Conservation (phyloP, 2,888 invertebrate genomes). For the Tipula helvola region DNA sequence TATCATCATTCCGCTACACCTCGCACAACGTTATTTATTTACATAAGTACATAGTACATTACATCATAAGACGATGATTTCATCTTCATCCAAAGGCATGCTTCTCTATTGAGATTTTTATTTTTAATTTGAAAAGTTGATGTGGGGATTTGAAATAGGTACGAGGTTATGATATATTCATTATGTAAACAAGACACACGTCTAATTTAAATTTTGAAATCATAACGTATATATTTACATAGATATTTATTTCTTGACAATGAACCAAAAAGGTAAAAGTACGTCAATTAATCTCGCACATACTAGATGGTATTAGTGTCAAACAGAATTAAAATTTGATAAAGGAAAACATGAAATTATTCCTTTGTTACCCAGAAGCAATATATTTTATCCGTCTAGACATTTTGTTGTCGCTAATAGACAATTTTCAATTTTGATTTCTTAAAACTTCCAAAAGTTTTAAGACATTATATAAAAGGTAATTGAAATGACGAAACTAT, state of each 20-base stretch:
- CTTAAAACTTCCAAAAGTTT: background rate
- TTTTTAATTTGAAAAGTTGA: too few relatives aligned
- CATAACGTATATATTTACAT: background rate
- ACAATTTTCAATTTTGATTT: background rate
- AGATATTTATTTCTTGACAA: background rate
- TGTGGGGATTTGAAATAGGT: too few relatives aligned
- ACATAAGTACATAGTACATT: too few relatives aligned
- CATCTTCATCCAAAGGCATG: too few relatives aligned
- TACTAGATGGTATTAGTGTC: background rate
- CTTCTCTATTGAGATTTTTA: too few relatives aligned
- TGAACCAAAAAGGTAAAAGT: background rate
- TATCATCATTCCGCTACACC: too few relatives aligned
- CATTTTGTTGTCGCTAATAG: background rate
- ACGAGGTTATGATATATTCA: too few relatives aligned
- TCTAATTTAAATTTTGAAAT: background rate
- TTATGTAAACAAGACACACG: background rate
- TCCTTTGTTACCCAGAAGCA: background rate
- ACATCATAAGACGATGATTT: too few relatives aligned
- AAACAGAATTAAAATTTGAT: background rate
- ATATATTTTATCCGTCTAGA: background rate
- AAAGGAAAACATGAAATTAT: background rate
- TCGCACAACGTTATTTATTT: background rate
- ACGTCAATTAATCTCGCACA: background rate
- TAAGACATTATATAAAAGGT: background rate
- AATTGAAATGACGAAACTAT: too few relatives aligned